Percentiles rank a stretch among this genome's conserved stretches.
These are phyloP conservation scores for Anarrhichthys ocellatus DNA, from an alignment of 2,113 vertebrate species.

Conservation along the genomic window DNA sequence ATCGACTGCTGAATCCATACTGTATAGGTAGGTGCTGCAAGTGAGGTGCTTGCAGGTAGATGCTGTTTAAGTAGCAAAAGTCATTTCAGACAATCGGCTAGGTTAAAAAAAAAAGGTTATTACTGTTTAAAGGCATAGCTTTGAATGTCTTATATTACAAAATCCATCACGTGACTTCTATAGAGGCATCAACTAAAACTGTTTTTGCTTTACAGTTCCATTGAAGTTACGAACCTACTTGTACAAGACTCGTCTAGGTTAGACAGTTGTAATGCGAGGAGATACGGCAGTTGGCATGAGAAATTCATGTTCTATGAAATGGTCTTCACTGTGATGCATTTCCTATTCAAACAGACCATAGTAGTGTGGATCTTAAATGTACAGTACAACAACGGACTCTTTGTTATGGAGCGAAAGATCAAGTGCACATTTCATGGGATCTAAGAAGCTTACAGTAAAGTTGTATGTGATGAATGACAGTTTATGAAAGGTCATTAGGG, in stretches of 20 bases:
- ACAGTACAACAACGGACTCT: neutral
- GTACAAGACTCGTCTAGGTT: neutral
- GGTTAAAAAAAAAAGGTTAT: no score
- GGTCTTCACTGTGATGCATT: neutral
- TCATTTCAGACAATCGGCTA: no score
- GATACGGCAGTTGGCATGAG: neutral
- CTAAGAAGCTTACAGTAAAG: neutral
- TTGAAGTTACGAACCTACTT: neutral
- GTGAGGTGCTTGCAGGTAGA: no score
- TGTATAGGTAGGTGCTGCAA: no score
- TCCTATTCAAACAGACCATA: neutral
- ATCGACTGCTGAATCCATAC: no score
- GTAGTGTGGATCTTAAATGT: neutral
- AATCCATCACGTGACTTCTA: neutral
- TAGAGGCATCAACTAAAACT: neutral
- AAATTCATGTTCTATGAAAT: neutral
- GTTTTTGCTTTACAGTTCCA: neutral
- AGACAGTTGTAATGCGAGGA: neutral
- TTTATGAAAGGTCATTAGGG: neutral
- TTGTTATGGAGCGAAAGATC: neutral
- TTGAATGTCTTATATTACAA: constrained; percentile 5
- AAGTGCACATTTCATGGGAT: neutral
- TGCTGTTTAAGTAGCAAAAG: no score
- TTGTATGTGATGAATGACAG: neutral
- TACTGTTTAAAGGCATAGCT: constrained; percentile 28